Evolutionary conservation across 2,113 vertebrate genomes (phyloP), one percentile per base, ranked within the genome.

Genomic region (Cathartes aura): DNA sequence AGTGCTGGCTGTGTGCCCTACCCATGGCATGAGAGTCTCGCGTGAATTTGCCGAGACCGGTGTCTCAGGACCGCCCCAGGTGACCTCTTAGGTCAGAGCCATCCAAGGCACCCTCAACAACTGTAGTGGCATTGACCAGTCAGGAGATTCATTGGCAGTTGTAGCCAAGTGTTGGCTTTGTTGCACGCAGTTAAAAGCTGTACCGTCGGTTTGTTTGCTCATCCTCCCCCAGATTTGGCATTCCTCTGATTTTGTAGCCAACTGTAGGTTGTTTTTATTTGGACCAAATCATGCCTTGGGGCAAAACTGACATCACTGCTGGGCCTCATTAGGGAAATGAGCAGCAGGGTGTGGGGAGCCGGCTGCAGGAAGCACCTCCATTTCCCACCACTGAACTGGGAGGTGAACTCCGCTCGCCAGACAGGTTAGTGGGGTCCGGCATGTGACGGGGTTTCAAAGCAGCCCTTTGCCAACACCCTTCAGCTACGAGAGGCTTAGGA

Each of bases 371-470:
- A 94, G 82, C 14, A 7, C 70, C 89, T 45, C 55, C 9, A 5
- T 93, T 97, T 97, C 97, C 81, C 95, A 89, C 63, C 94, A 36
- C 40, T 90, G 84, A 89, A 86, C 82, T 81, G 68, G 75, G 83
- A 94, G 95, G 92, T 62, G 67, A 95, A 62, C 53, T 42, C 56
- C 27, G 60, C 96, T 97, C 42, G 72, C 81, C 85, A 93, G 98
- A 96, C 94, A 63, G 74, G 75, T 98, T 97, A 56, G 95, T 95
- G 89, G 94, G 91, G 89, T 93, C 96, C 71, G 24, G 80, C 40
- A 56, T 52, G 91, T 86, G 95, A 95, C 66, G 71, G 24, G 75
- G 52, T 62, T 97, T 94, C 93, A 94, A 32, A 96, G 87, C 75
- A 60, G 30, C 74, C 34, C 90, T 79, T 93, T 84, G 93, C 84